Base-by-base conservation (phyloP, 2,888 invertebrate genomes). In the Gortyna flavago region DNA sequence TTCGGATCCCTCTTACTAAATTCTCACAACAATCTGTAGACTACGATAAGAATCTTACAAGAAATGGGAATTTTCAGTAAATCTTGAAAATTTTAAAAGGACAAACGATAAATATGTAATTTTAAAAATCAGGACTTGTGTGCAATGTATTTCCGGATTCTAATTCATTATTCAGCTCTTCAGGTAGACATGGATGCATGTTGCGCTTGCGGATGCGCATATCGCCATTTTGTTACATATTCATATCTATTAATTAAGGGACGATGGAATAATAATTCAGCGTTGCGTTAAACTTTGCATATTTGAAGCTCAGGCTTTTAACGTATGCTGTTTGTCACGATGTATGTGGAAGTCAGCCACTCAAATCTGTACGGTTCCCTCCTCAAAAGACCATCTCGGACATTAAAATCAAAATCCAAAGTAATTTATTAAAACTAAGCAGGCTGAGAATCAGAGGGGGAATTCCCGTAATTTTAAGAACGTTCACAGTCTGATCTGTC, bases 141-240 rank as follows among this genome's bases (percentile, higher is more conserved):
- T 32, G 51, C 48, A 25, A 29, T 35, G n/a, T 54, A 32, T 62
- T 72, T 57, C 54, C 18, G 35, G 62, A 64, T 44, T 57, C 41
- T 51, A 29, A 62, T 81, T 41, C 38, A 73, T 70, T 66, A 81
- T 81, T 79, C 72, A 81, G 16, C 1, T 11, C 11, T 66, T 71
- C 61, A 59, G 65, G 74, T 70, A 64, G 62, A 54, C 32, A 61
- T 61, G 38, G 44, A 59, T 68, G 80, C 54, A 48, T 54, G 21
- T 16, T 74, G 59, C 66, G 44, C n/a, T 16, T 74, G 54, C 62
- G 44, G 71, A 64, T 67, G 41, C 25, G 29, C 64, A n/a, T 25
- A 65, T 83, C 61, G 25, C 4, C 66, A 65, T 67, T 81, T 79
- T 72, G 80, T 80, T 80, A 84, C 67, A 84, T 75, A 82, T 80